Evolutionary conservation across 2,888 invertebrate genomes (phyloP).

Genomic region (Microplitis deprimator): DNA sequence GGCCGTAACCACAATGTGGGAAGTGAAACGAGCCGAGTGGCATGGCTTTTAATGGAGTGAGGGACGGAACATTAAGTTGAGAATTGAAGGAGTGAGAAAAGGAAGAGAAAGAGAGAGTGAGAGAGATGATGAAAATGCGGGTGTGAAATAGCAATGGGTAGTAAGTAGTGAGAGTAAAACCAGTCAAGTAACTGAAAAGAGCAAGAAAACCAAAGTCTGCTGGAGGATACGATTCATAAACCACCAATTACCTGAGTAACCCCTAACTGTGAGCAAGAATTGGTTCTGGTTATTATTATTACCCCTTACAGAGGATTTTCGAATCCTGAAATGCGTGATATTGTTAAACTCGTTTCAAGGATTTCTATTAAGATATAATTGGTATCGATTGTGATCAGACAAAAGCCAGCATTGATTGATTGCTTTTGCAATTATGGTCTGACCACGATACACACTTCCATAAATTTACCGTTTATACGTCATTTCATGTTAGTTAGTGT

Average conservation of each 20-base stretch:
- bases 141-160: conserved; percentile 45
- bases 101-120: conserved; percentile 53
- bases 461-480: background rate
- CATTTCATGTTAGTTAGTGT: background rate
- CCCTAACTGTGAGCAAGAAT: conserved; percentile 32
- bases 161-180: conserved; percentile 11
- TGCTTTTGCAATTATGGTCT: background rate
- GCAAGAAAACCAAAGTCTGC: background rate
- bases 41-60: conserved; percentile 69
- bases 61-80: conserved; percentile 66
- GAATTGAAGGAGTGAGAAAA: conserved; percentile 52
- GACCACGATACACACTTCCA: background rate
- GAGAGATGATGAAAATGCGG: conserved; percentile 65
- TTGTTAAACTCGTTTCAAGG: conserved; percentile 17
- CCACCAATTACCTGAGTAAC: conserved; percentile 64
- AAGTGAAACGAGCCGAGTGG: conserved; percentile 68
- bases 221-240: conserved; percentile 69
- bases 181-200: conserved; percentile 15
- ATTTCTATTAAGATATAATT: conserved; percentile 22
- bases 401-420: conserved; percentile 5
- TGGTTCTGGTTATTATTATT: conserved; percentile 3
- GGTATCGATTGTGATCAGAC: conserved; percentile 25
- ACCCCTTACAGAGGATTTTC: background rate
- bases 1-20: conserved; percentile 63
- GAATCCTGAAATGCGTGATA: background rate